Conservation (phyloP, 2,797 vertebrate species). For the Morus bassanus region DNA sequence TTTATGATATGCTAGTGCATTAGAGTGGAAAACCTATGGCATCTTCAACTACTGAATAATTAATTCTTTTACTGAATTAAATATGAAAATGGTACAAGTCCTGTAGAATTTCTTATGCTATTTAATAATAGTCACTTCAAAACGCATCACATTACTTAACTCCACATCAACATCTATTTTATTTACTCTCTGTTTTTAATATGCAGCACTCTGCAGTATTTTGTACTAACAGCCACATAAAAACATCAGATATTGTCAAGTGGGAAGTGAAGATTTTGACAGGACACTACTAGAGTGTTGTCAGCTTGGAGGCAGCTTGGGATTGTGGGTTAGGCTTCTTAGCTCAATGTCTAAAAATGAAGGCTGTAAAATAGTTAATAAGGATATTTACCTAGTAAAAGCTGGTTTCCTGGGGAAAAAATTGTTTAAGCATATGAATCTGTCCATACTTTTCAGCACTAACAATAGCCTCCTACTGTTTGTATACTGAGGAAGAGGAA, state of each 20-base stretch:
- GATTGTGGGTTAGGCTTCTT: neutral
- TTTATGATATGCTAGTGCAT: neutral
- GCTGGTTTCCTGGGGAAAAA: neutral
- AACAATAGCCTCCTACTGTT: neutral
- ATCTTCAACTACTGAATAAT: constrained; percentile 38
- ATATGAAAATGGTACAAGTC: constrained; percentile 29
- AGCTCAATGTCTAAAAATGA: neutral
- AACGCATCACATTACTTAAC: neutral
- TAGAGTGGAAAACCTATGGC: constrained; percentile 8
- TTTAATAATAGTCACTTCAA: constrained; percentile 5
- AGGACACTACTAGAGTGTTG: neutral
- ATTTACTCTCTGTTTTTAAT: constrained; percentile 1
- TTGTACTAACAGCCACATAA: neutral
- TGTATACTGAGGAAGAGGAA: neutral
- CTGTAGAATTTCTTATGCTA: neutral
- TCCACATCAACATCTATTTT: neutral
- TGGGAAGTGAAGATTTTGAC: neutral
- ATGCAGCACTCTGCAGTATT: neutral
- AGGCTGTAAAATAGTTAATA: neutral
- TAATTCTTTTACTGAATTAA: constrained; percentile 38
- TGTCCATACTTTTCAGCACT: neutral
- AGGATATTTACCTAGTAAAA: neutral
- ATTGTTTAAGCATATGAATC: neutral
- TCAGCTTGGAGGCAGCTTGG: neutral
- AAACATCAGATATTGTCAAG: constrained; percentile 1